Evolutionary conservation across 2,113 vertebrate genomes (phyloP), one percentile per base, ranked within the genome.

Genomic region (Percopsis transmontana): DNA sequence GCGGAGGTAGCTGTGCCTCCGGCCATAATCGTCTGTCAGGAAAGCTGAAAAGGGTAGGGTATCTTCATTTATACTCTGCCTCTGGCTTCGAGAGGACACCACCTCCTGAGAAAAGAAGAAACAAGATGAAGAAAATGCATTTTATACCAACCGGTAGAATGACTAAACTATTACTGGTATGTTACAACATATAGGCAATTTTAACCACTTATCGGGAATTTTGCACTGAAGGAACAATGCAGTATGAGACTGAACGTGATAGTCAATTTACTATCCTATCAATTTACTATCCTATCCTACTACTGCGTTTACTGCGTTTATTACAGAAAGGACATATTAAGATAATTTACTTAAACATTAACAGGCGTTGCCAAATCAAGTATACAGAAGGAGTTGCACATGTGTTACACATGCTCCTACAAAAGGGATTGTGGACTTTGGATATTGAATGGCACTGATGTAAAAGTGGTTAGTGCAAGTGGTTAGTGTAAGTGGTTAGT

Each of bases 1-100:
- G n/a, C 97, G 85, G 50, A 99, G 92, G 82, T 99, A 99, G 83
- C 84, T 98, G 90, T 99, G 97, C 14, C 83, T 91, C 24, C 97
- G 92, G 33, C 94, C 95, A 57, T 97, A 98, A 61, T 70, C 84
- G 86, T 99, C 97, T 0, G 91, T 96, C 81, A 99, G 80, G 83
- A 99, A 97, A 7, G 91, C 86, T 0, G 97, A 98, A 81, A 97
- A 96, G 9, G 96, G 96, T 1, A 77, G 62, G 5, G 72, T 55
- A 0, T 85, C 81, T 14, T 91, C 84, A 23, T 60, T 74, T 1
- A 93, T 77, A 69, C 89, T 90, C 23, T 12, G 82, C 66, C 78
- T 88, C 77, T 79, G 81, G 8, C 45, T 33, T 23, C 21, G 76
- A 44, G 83, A 60, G 54, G 41, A 62, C 8, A 87, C 70, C 33